Percentiles rank a stretch among this genome's conserved stretches.
Evolutionary conservation across 2,113 vertebrate genomes (phyloP).

Genomic region (Nibea albiflora): DNA sequence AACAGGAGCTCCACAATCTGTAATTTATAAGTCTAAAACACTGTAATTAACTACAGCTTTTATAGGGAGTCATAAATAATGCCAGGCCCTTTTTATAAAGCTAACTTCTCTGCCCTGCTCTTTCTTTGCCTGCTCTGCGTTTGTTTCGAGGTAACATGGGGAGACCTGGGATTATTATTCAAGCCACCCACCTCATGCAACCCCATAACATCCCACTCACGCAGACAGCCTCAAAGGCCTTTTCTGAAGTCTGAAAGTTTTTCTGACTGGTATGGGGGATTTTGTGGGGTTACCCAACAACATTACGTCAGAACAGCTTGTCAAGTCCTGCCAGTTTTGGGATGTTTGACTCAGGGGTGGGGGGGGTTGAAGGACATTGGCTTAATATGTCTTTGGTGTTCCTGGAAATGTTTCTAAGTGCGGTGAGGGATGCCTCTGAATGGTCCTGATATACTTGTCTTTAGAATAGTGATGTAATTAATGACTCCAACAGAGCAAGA

Average conservation of each 20-base stretch:
- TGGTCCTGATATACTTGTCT: conserved; percentile 78
- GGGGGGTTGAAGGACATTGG: conserved; percentile 22
- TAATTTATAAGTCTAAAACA: conserved; percentile 87
- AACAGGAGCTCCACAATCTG: conserved; percentile 83
- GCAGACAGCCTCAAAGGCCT: conserved; percentile 45
- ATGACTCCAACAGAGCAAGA: conserved; percentile 82
- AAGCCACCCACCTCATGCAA: conserved; percentile 58
- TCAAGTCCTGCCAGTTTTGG: conserved; percentile 62
- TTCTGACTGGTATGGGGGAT: conserved; percentile 50
- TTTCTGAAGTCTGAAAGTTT: conserved; percentile 15
- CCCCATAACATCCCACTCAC: conserved; percentile 37
- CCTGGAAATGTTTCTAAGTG: conserved; percentile 75
- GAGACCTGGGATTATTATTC: conserved; percentile 61
- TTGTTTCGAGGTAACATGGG: conserved; percentile 64
- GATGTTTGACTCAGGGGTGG: conserved; percentile 43
- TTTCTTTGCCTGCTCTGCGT: conserved; percentile 50
- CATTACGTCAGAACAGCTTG: conserved; percentile 59
- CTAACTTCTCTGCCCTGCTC: conserved; percentile 54
- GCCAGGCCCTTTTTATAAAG: conserved; percentile 69
- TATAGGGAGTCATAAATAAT: conserved; percentile 87
- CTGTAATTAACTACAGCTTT: conserved; percentile 86
- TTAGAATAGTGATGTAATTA: conserved; percentile 84
- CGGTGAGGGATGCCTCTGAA: conserved; percentile 68
- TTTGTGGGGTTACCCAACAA: conserved; percentile 63
- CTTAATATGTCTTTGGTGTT: conserved; percentile 64